A percentile compares a stretch with the other conserved stretches of the same genome.
phyloP scores from a whole-genome alignment of 2,113 vertebrate species.

The Cheirogaleus medius region DNA sequence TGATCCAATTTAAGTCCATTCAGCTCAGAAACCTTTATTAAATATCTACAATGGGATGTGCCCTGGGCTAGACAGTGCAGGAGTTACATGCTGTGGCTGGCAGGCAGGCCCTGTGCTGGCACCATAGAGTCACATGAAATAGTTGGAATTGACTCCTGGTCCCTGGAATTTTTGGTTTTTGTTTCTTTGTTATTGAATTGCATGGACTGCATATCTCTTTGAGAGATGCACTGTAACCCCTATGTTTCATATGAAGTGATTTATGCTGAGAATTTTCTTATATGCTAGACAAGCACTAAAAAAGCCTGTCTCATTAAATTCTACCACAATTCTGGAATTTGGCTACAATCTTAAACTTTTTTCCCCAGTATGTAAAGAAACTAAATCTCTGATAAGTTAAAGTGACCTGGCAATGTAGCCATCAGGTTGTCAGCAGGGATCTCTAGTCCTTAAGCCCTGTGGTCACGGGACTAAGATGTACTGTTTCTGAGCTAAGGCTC shows the following conservation, averaged over 20 bases:
- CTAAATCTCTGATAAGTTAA: neutral
- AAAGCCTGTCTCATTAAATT: conserved; percentile 35
- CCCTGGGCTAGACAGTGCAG: conserved; percentile 42
- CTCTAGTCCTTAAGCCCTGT: neutral
- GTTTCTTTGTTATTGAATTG: conserved; percentile 61
- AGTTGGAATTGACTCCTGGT: neutral
- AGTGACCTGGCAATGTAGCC: neutral
- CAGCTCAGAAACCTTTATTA: conserved; percentile 74
- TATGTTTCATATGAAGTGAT: conserved; percentile 48
- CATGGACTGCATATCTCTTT: neutral
- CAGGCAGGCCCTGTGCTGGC: neutral
- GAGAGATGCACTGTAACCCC: neutral
- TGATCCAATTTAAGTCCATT: conserved; percentile 75
- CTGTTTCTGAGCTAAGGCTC: neutral
- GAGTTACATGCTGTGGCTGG: conserved; percentile 33
- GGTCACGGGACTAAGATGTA: neutral
- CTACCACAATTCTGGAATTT: neutral
- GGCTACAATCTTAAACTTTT: neutral
- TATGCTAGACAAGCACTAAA: neutral
- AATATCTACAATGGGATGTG: conserved; percentile 63
- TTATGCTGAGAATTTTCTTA: conserved; percentile 39
- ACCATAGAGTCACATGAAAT: neutral
- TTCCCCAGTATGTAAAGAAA: neutral
- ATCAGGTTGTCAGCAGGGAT: neutral
- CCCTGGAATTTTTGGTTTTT: neutral